These are phyloP conservation scores for Gobius niger DNA, from an alignment of 2,113 vertebrate species.

Conservation along the genomic window DNA sequence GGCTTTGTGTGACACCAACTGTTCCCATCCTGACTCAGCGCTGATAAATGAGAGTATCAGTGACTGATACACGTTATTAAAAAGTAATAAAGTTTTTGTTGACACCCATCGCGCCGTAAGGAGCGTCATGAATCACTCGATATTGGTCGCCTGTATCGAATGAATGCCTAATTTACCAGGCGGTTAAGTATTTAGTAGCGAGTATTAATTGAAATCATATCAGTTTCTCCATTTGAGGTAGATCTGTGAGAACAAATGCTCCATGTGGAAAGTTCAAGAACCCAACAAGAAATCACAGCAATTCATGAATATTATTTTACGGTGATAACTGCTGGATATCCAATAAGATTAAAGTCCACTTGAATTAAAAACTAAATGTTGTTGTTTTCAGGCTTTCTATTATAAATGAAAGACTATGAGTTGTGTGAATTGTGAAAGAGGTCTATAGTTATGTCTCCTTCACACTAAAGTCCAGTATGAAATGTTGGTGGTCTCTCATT, in stretches of 20 bases:
- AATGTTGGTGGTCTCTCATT: slow-evolving; percentile 69
- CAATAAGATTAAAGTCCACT: too few species aligned
- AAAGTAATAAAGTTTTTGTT: slow-evolving; percentile 99
- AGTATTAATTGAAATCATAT: slow-evolving; percentile 99
- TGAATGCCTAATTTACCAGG: slow-evolving; percentile 99
- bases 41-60: slow-evolving; percentile 98
- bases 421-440: too few species aligned
- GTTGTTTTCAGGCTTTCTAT: too few species aligned
- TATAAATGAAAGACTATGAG: too few species aligned
- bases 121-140: slow-evolving; percentile 98
- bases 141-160: slow-evolving; percentile 98
- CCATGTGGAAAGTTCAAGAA: background rate
- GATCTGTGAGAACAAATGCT: slow-evolving; percentile 39
- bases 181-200: slow-evolving; percentile 98
- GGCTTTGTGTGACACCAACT: slow-evolving; percentile 60
- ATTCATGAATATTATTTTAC: background rate
- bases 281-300: background rate
- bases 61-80: slow-evolving; percentile 99
- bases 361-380: too few species aligned
- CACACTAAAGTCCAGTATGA: slow-evolving; percentile 23
- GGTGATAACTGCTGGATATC: too few species aligned
- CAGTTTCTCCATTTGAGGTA: slow-evolving; percentile 80
- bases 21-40: slow-evolving; percentile 83
- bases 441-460: slow-evolving; percentile 19
- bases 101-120: slow-evolving; percentile 96